phyloP scores from a whole-genome alignment of 2,113 vertebrate species.

The Polyodon spathula region DNA sequence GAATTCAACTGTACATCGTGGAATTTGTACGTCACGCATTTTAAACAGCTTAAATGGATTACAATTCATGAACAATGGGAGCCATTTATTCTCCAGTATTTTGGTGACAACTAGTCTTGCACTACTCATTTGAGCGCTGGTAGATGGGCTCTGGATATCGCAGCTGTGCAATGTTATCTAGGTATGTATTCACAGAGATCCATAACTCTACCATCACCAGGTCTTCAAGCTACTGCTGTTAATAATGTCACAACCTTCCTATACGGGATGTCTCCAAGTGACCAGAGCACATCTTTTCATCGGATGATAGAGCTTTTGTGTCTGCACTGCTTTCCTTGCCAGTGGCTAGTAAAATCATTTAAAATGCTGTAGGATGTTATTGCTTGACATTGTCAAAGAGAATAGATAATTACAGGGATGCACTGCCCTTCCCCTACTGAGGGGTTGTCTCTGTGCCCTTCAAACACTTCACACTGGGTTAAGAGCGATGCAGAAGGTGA shows the following conservation, averaged over 20 bases:
- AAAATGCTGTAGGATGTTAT: conserved; percentile 56
- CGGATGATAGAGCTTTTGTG: conserved; percentile 39
- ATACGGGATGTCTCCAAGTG: conserved; percentile 26
- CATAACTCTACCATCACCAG: conserved; percentile 25
- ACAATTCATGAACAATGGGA: conserved; percentile 45
- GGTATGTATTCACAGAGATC: conserved; percentile 23
- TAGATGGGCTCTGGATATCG: conserved; percentile 38
- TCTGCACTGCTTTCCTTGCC: conserved; percentile 34
- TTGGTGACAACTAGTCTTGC: conserved; percentile 33
- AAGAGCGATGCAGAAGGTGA: conserved; percentile 52
- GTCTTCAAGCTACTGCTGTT: conserved; percentile 29
- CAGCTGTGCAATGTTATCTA: conserved; percentile 39
- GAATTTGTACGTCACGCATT: conserved; percentile 56
- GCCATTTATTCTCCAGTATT: conserved; percentile 43
- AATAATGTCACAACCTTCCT: conserved; percentile 40
- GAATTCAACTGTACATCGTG: conserved; percentile 62
- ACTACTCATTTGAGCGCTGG: conserved; percentile 18
- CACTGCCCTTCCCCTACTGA: conserved; percentile 18
- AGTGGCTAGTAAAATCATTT: conserved; percentile 57
- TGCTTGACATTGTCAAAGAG: conserved; percentile 67
- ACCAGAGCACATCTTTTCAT: conserved; percentile 21
- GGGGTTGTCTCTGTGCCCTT: conserved; percentile 24
- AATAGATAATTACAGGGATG: conserved; percentile 59
- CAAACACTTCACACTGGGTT: conserved; percentile 43
- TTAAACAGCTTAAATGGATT: conserved; percentile 56